Percentiles rank a stretch among this genome's conserved stretches.
Evolutionary conservation across 2,888 invertebrate genomes (phyloP).

Genomic region (Conus canariensis): DNA sequence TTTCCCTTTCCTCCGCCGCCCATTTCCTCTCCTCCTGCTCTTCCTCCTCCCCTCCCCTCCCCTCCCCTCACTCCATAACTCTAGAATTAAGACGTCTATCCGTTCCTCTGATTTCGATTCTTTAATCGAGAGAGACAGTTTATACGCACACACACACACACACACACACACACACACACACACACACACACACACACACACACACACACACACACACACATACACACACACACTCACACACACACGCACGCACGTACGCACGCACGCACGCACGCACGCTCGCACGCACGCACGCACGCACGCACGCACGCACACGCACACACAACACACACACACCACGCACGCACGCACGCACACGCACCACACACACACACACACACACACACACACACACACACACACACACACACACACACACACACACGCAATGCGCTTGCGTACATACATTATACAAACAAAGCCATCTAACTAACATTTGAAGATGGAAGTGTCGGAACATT

Average conservation of each 20-base stretch:
- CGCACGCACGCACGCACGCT: too few relatives aligned
- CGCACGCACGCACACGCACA: too few relatives aligned
- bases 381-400: background rate
- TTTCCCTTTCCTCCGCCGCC: background rate
- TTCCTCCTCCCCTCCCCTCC: background rate
- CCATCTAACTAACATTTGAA: too few relatives aligned
- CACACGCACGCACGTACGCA: background rate
- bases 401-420: background rate
- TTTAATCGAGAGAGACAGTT: too few relatives aligned
- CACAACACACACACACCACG: background rate
- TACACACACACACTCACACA: background rate
- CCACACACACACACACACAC: background rate
- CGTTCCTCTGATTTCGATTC: too few relatives aligned
- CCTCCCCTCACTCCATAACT: background rate
- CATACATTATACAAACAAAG: background rate
- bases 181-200: too few relatives aligned
- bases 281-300: background rate
- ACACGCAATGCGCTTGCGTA: background rate
- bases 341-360: too few relatives aligned
- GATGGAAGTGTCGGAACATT: too few relatives aligned
- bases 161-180: too few relatives aligned
- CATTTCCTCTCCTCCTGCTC: background rate
- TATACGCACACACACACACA: too few relatives aligned
- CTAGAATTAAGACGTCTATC: too few relatives aligned
- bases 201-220: background rate